A percentile compares a stretch with the other conserved stretches of the same genome.
These are phyloP conservation scores for Mastacembelus armatus DNA, from an alignment of 2,797 vertebrate species.

Conservation along the genomic window DNA sequence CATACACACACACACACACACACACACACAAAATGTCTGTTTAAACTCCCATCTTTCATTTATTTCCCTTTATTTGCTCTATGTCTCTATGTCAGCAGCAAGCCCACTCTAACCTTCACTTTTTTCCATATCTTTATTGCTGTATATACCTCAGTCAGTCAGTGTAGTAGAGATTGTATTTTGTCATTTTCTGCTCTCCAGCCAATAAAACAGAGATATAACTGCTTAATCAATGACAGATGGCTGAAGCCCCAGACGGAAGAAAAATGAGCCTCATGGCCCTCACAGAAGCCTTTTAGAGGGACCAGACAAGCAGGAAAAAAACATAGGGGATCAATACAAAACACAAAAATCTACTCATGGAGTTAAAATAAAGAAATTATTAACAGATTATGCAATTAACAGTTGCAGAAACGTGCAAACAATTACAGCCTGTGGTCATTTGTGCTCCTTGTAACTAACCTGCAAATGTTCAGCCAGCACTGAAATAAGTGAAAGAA, in stretches of 20 bases:
- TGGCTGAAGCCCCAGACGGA: constrained; percentile 2
- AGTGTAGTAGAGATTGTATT: background rate
- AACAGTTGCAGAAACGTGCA: background rate
- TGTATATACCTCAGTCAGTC: constrained; percentile 23
- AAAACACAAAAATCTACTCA: constrained; percentile 29
- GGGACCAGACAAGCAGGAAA: background rate
- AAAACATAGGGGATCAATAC: constrained; percentile 44
- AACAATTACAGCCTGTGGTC: background rate
- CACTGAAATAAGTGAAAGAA: constrained; percentile 7
- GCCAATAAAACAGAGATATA: constrained; percentile 35
- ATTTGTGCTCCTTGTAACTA: too few relatives aligned
- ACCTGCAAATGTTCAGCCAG: background rate
- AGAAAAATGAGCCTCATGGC: constrained; percentile 37
- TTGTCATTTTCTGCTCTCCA: constrained; percentile 28
- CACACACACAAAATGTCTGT: constrained; percentile 31
- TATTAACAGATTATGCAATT: background rate
- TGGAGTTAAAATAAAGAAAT: background rate
- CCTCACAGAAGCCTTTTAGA: constrained; percentile 20
- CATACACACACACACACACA: too few relatives aligned
- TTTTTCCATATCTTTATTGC: constrained; percentile 23
- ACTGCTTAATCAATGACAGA: constrained; percentile 54
- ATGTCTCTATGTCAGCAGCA: constrained; percentile 27
- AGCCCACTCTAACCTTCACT: constrained; percentile 4
- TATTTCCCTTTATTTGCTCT: constrained; percentile 23
- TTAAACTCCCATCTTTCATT: constrained; percentile 29